phyloP scores from a whole-genome alignment of 2,113 vertebrate species.

The Micronycteris hirsuta region DNA sequence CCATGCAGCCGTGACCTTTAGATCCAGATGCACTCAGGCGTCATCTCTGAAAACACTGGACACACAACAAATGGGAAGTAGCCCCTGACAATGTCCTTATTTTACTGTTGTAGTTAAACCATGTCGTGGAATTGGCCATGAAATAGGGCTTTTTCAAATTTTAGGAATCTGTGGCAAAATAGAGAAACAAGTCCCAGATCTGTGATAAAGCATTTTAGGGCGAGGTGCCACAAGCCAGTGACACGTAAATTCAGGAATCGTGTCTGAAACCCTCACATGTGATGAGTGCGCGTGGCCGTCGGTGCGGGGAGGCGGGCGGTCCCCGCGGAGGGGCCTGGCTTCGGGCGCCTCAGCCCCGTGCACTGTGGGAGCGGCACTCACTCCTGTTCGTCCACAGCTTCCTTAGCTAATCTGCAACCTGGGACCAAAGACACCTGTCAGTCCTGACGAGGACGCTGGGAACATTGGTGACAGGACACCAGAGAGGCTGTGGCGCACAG shows the following conservation, averaged over 20 bases:
- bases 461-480: rapidly evolving
- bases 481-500: rapidly evolving
- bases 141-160: not conserved
- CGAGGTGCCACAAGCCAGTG: not conserved
- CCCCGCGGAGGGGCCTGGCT: rapidly evolving
- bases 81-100: conserved; percentile 42
- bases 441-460: not conserved
- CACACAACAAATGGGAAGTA: conserved; percentile 74
- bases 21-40: conserved; percentile 79
- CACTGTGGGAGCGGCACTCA: no score
- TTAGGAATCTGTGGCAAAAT: not conserved
- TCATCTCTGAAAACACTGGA: conserved; percentile 71
- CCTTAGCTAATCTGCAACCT: not conserved
- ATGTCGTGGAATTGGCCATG: not conserved
- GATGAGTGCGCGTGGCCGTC: rapidly evolving
- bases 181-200: not conserved
- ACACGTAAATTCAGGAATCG: rapidly evolving
- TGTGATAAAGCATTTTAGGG: not conserved
- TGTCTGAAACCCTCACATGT: rapidly evolving
- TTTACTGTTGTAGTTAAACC: conserved; percentile 43
- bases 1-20: conserved; percentile 79
- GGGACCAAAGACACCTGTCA: not conserved
- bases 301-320: not conserved
- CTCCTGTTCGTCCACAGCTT: not conserved
- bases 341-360: rapidly evolving